Base-by-base conservation (phyloP, 1,140 invertebrate species). In the Drosophila tsacasi region DNA sequence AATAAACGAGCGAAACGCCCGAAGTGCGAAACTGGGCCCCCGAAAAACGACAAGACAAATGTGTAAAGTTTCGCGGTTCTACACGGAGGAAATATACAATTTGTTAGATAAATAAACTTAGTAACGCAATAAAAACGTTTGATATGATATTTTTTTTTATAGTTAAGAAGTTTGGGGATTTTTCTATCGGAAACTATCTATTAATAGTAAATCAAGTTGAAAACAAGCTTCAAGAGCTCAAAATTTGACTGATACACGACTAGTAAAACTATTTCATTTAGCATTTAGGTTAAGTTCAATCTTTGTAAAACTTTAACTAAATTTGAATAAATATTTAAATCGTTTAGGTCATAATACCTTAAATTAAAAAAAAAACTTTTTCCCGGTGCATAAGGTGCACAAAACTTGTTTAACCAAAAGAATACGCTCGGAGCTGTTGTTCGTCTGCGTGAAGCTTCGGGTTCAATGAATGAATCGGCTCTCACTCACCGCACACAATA, bases 401-500 rank as follows among this genome's bases (percentile, higher is more conserved):
- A 37, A 17, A 64, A 40, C 27, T 62, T 30, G 23, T 10, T 30
- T 17, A 12, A 10, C 10, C 7, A 13, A 60, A 39, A 40, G 30
- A 55, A 27, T n/a, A 17, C n/a, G n/a, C 35, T 27, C 4, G 8
- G 25, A 15, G 15, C 55, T 40, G 9, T 39, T 40, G 21, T 58
- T 40, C 32, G 8, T 25, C 35, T 37, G 32, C 32, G 8, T 21
- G 30, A 35, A 37, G 1, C 57, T 30, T 6, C 2, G 21, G 30
- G 63, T 44, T 63, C 63, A 17, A 61, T 65, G 19, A 42, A n/a
- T 27, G 39, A 42, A 21, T 30, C 40, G 30, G 9, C 27, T 25
- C 10, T 46, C 52, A 78, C 83, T 69, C 57, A 91, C 85, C 86
- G 30, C 85, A 90, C 25, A 93, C 96, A 47, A 96, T 95, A 90